Evolutionary conservation across 2,888 invertebrate genomes (phyloP), one percentile per base, ranked within the genome.

Genomic region (Aphidoletes aphidimyza): DNA sequence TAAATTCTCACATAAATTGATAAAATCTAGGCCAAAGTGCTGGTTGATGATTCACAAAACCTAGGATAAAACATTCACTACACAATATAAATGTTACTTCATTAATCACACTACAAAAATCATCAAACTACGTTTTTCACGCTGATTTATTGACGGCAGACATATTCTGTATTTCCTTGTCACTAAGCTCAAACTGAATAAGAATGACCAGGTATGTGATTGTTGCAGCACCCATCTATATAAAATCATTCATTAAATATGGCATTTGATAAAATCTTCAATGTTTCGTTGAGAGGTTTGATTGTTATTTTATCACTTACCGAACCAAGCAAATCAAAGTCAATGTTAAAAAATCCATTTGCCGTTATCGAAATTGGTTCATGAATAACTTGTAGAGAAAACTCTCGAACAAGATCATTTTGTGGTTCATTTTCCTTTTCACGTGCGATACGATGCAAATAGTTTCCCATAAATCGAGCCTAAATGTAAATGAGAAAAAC

Each of bases 341-440:
- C 89, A 14, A 90, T 87, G 42, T 86, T 87, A 36, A 90, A 90
- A 86, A 90, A 90, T 8, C 89, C 88, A 86, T 89, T 90, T 47
- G 90, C 90, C 1, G 88, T 88, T 11, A 90, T 87, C 22, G 87
- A 86, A 45, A 89, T 89, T 6, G 88, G 88, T 85, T 90, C 90
- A 86, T 90, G 90, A 6, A 90, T 86, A 0, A 88, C 87, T 86
- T 90, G 90, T 39, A 90, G 78, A 0, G 89, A 88, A 85, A 90
- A 90, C 22, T 89, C 89, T n/a, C 87, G 88, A 6, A 90, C 88
- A 84, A 90, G 86, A 85, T 88, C 88, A 59, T 90, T 90, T 84
- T 89, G 69, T 69, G 69, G 69, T 69, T 89, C 0, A 88, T 87
- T 59, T 89, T 37, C 39, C n/a, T 37, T 37, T 39, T 81, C 81